phyloP scores from a whole-genome alignment of 2,797 vertebrate genomes.

The Cheirogaleus major region DNA sequence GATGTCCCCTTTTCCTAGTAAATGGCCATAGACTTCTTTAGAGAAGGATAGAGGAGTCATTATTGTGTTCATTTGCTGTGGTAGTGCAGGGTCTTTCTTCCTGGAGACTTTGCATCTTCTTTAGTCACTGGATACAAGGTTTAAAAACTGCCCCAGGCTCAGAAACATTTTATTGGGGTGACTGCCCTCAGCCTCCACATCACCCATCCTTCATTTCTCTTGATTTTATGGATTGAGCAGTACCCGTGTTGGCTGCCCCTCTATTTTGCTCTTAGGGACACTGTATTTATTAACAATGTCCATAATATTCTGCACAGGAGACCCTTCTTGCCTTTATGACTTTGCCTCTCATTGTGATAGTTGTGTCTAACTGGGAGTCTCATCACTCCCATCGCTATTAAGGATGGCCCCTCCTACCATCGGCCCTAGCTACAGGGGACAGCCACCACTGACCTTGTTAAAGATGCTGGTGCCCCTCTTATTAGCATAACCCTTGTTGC shows the following conservation, averaged over 20 bases:
- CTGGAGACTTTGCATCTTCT: not conserved
- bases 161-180: not conserved
- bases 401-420: not conserved
- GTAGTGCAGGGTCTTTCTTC: not conserved
- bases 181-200: not conserved
- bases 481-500: not conserved
- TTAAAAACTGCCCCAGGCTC: not conserved
- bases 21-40: not conserved
- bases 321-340: not conserved
- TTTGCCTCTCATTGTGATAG: not conserved
- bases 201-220: not conserved
- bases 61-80: not conserved
- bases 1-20: not conserved
- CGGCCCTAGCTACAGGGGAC: not conserved
- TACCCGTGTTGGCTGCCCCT: not conserved
- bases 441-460: not conserved
- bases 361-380: not conserved
- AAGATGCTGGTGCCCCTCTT: not conserved
- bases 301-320: not conserved
- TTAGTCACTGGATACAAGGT: not conserved
- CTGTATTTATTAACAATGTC: not conserved
- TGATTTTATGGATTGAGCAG: not conserved
- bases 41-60: not conserved
- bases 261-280: not conserved
- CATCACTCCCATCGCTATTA: not conserved